A percentile compares a stretch with the other conserved stretches of the same genome.
Conservation (phyloP, 2,797 vertebrate genomes). For the Hoplostethus atlanticus region DNA sequence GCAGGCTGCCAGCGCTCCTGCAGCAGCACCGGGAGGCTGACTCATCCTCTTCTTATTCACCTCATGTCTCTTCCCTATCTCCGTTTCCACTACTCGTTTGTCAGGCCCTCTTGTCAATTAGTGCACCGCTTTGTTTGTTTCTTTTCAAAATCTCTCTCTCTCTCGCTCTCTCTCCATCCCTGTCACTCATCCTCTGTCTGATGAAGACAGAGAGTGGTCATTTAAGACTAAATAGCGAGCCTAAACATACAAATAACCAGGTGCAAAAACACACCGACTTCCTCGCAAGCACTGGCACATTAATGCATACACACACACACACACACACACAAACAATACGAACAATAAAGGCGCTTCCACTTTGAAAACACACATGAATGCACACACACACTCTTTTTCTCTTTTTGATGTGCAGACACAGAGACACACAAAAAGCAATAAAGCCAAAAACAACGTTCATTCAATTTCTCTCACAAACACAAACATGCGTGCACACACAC, state of each 20-base stretch:
- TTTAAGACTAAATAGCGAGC: conserved; percentile 75
- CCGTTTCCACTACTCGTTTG: conserved; percentile 59
- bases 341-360: neutral
- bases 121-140: conserved; percentile 48
- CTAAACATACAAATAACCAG: conserved; percentile 63
- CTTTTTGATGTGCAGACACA: conserved; percentile 40
- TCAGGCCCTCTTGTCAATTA: conserved; percentile 59
- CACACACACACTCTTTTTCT: conserved; percentile 59
- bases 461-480: conserved; percentile 2
- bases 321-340: neutral
- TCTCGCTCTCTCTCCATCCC: conserved; percentile 12
- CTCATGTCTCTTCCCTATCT: conserved; percentile 39
- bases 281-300: conserved; percentile 11
- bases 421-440: conserved; percentile 35
- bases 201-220: conserved; percentile 73
- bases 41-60: conserved; percentile 44
- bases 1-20: conserved; percentile 11
- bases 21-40: conserved; percentile 16
- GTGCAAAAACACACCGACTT: conserved; percentile 24
- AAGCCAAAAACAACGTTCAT: conserved; percentile 13
- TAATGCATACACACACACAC: conserved; percentile 18
- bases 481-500: neutral
- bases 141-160: neutral
- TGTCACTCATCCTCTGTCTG: conserved; percentile 48
- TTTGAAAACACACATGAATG: conserved; percentile 26